A percentile compares a stretch with the other conserved stretches of the same genome.
These are phyloP conservation scores for Luidia sarsii DNA, from an alignment of 53 echinoderm and acorn worm species.

Conservation along the genomic window DNA sequence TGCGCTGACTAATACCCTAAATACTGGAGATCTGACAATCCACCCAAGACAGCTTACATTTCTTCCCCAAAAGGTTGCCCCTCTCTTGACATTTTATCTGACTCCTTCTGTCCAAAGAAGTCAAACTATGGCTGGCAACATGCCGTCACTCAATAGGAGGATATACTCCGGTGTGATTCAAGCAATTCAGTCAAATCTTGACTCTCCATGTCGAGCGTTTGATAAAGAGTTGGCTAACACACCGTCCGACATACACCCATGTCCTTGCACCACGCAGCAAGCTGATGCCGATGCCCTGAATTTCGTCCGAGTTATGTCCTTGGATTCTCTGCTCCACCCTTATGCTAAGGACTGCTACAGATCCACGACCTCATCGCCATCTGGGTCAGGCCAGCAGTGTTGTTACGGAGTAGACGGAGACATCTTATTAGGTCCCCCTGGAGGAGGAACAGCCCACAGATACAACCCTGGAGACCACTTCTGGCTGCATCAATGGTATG, in stretches of 20 bases:
- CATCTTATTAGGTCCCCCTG: slow-evolving; percentile 57
- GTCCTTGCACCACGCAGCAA: slow-evolving; percentile 54
- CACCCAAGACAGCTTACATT: neutral
- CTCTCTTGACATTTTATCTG: neutral
- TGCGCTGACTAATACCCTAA: neutral
- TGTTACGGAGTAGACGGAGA: slow-evolving; percentile 59
- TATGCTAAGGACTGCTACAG: slow-evolving; percentile 49
- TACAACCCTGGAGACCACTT: slow-evolving; percentile 40
- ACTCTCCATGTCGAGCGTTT: too few relatives aligned
- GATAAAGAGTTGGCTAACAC: neutral
- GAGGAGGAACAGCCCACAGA: slow-evolving; percentile 58
- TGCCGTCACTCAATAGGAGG: too few relatives aligned
- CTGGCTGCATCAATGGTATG: slow-evolving; percentile 59
- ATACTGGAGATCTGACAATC: slow-evolving; percentile 28
- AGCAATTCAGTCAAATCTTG: too few relatives aligned
- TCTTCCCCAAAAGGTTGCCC: neutral
- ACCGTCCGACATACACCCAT: slow-evolving; percentile 13
- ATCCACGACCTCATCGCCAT: slow-evolving; percentile 15
- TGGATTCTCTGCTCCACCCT: slow-evolving; percentile 32
- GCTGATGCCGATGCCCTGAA: slow-evolving; percentile 45
- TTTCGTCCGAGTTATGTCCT: slow-evolving; percentile 23
- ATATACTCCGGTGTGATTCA: too few relatives aligned
- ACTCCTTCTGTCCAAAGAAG: neutral
- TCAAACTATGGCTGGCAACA: too few relatives aligned
- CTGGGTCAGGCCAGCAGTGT: slow-evolving; percentile 62